Evolutionary conservation across 2,113 vertebrate species (phyloP).

Genomic region (Camelus bactrianus): DNA sequence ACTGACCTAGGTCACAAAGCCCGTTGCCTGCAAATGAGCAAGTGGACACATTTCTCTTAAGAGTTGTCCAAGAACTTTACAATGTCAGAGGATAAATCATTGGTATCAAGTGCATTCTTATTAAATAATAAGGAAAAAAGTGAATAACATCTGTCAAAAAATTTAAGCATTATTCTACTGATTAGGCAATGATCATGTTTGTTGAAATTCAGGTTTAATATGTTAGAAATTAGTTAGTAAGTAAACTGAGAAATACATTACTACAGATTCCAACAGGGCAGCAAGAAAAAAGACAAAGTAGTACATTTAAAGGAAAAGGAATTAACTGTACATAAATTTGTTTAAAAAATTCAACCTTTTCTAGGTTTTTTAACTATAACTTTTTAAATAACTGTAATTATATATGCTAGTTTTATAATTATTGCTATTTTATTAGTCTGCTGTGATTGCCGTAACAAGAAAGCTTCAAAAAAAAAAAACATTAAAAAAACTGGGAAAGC

Average conservation of each 20-base stretch:
- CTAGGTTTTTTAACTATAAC: not conserved
- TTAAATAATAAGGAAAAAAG: not conserved
- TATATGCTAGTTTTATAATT: not conserved
- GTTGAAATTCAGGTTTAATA: not conserved
- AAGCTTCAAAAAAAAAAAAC: not conserved
- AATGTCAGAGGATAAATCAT: not conserved
- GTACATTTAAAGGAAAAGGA: not conserved
- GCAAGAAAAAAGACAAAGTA: not conserved
- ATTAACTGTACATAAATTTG: not conserved
- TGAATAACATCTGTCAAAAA: not conserved
- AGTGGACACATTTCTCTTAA: not conserved
- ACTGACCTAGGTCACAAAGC: not conserved
- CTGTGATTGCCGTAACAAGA: not conserved
- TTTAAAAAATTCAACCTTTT: not conserved
- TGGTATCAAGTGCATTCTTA: not conserved
- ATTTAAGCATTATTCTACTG: not conserved
- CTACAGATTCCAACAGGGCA: accelerated
- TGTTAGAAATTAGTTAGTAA: not conserved
- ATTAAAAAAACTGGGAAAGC: not conserved
- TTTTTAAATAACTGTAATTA: not conserved
- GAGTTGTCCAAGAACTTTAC: not conserved
- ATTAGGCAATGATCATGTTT: accelerated
- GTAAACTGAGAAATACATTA: not conserved
- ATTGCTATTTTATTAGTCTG: not conserved
- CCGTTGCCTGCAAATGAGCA: not conserved